phyloP scores from a whole-genome alignment of 2,797 vertebrate genomes.

The Novumbra hubbsi region DNA sequence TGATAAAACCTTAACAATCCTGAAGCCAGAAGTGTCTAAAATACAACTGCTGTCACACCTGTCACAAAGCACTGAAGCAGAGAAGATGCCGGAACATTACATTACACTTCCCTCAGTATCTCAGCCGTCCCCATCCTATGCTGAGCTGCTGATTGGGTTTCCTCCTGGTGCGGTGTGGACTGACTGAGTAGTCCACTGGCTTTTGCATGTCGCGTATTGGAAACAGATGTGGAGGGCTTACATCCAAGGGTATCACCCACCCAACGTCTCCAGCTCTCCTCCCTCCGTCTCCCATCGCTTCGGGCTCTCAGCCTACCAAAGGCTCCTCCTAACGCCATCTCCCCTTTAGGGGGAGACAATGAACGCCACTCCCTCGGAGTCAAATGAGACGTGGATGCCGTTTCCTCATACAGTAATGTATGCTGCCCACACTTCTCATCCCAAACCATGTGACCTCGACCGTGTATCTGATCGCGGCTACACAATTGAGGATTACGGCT shows the following conservation, averaged over 20 bases:
- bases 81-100: neutral
- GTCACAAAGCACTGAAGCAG: constrained; percentile 6
- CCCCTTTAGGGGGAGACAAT: constrained; percentile 9
- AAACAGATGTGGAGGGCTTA: constrained; percentile 77
- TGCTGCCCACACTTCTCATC: neutral
- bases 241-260: constrained; percentile 73
- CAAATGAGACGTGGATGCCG: neutral
- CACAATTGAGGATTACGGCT: neutral
- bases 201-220: constrained; percentile 78
- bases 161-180: constrained; percentile 24
- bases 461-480: neutral
- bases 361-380: neutral
- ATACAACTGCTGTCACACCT: constrained; percentile 2
- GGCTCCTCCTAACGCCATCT: constrained; percentile 22
- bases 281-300: constrained; percentile 1
- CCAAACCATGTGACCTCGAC: neutral
- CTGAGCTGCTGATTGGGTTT: constrained; percentile 61
- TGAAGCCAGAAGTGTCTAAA: neutral
- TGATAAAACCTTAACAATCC: neutral
- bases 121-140: constrained; percentile 16
- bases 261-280: constrained; percentile 50
- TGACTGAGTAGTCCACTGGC: constrained; percentile 58
- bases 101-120: constrained; percentile 23
- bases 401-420: neutral
- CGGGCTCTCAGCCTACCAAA: neutral